These are phyloP conservation scores for Otus sunia DNA, from an alignment of 2,113 vertebrate genomes.

Conservation along the genomic window DNA sequence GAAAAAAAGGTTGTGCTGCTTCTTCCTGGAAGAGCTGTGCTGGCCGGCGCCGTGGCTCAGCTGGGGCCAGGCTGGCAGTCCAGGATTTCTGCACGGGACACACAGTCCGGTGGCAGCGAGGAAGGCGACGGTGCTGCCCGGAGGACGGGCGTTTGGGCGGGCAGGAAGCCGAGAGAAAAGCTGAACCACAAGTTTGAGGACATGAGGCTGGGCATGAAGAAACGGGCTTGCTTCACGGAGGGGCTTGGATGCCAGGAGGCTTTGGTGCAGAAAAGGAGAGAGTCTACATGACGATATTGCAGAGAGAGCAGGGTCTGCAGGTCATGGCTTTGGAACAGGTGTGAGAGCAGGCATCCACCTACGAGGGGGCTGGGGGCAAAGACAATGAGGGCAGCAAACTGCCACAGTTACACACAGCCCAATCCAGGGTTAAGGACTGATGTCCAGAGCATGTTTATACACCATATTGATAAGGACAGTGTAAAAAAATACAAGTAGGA, in stretches of 20 bases:
- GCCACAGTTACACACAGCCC: not conserved
- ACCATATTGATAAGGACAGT: not conserved
- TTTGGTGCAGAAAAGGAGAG: no score
- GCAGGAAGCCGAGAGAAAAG: not conserved
- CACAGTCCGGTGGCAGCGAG: rapidly evolving
- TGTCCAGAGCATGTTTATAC: not conserved
- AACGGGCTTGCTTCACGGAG: not conserved
- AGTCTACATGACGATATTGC: rapidly evolving
- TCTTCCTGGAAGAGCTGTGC: not conserved
- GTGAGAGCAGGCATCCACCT: not conserved
- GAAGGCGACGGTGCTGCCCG: rapidly evolving
- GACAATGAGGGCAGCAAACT: not conserved
- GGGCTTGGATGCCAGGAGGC: not conserved
- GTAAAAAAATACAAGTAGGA: not conserved
- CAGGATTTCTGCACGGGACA: not conserved
- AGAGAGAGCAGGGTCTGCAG: rapidly evolving
- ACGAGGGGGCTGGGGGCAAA: rapidly evolving
- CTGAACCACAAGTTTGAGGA: not conserved
- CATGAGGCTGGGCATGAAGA: not conserved
- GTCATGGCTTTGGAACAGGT: not conserved
- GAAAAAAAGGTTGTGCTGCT: not conserved
- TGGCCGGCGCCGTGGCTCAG: rapidly evolving
- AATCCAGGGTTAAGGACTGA: not conserved
- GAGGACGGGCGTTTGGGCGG: rapidly evolving
- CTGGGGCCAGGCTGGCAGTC: not conserved